Conservation (phyloP, 2,797 vertebrate genomes). For the Syndactyla subalaris region DNA sequence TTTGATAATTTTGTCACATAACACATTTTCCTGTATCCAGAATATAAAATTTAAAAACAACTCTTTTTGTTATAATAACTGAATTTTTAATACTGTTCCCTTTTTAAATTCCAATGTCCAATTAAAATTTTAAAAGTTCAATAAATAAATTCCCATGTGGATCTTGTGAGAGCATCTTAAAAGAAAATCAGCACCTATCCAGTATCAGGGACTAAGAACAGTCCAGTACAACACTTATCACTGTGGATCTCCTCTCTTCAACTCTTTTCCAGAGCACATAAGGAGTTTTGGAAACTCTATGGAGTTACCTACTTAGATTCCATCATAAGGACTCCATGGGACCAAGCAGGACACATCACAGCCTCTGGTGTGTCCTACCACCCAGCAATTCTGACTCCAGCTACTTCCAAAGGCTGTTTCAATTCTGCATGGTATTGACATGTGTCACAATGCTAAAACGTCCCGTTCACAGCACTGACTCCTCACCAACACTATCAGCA, state of each 20-base stretch:
- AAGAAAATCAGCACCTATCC: neutral
- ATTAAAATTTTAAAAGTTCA: neutral
- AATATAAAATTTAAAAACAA: neutral
- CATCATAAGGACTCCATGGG: neutral
- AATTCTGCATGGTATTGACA: neutral
- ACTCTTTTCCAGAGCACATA: fast-evolving
- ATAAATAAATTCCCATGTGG: neutral
- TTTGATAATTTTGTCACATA: neutral
- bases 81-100: neutral
- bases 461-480: neutral
- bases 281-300: neutral
- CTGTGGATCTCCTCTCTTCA: neutral
- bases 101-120: neutral
- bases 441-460: neutral
- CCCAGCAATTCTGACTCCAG: neutral
- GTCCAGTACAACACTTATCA: neutral
- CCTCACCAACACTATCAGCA: neutral
- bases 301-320: neutral
- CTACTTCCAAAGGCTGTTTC: neutral
- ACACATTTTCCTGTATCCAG: neutral
- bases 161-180: neutral
- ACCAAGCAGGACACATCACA: neutral
- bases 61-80: neutral
- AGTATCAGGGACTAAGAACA: neutral
- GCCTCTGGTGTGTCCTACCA: neutral